Conservation (phyloP, 2,797 vertebrate species). For the Tarsius wallacei region DNA sequence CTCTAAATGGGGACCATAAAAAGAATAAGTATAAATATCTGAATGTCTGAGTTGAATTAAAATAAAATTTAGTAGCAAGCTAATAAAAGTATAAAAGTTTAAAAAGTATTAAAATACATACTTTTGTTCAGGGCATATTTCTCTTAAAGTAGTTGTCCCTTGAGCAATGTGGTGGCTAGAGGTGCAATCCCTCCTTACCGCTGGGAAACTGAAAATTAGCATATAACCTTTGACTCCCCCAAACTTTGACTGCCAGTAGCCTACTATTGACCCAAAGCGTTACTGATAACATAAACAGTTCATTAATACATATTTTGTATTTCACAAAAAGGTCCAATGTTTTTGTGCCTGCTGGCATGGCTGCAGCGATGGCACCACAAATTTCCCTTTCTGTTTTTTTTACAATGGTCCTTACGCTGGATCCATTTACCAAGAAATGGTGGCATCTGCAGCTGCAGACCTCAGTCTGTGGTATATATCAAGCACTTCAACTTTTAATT, state of each 20-base stretch:
- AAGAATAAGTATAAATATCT: constrained; percentile 9
- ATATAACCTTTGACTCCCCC: not conserved
- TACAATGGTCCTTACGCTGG: not conserved
- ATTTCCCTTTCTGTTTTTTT: not conserved
- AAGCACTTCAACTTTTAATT: not conserved
- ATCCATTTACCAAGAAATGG: not conserved
- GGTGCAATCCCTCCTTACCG: no score
- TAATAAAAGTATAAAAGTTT: not conserved
- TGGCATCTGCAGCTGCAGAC: not conserved
- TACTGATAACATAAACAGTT: not conserved
- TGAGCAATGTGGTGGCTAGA: not conserved
- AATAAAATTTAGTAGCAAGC: not conserved
- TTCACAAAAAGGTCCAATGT: not conserved
- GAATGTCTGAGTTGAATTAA: not conserved
- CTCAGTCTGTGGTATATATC: not conserved
- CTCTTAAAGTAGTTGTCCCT: not conserved
- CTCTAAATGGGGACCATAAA: not conserved
- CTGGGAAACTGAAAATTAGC: not conserved
- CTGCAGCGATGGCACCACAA: not conserved
- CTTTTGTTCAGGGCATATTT: not conserved
- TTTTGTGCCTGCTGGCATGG: not conserved
- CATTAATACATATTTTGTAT: not conserved
- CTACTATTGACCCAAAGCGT: not conserved
- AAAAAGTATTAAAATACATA: not conserved
- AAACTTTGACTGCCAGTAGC: not conserved